Base-by-base conservation (phyloP, 2,888 invertebrate genomes). In the Tridacna crocea region DNA sequence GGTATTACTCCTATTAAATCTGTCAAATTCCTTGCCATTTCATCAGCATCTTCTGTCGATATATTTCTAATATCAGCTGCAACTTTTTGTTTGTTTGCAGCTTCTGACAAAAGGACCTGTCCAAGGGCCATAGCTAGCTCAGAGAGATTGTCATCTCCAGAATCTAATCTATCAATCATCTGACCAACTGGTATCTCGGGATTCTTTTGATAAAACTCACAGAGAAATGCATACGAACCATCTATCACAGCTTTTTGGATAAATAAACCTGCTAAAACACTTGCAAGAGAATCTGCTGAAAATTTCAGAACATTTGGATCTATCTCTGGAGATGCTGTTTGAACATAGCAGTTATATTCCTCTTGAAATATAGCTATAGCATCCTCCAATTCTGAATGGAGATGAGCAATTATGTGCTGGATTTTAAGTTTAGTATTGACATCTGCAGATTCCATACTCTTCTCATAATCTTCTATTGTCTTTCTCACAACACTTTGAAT, bases 171-270 rank as follows among this genome's bases (percentile, higher is more conserved):
- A 36, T 83, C 83, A 78, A 88, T 79, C 79, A 84, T 81, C 55
- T 78, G 81, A 72, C 75, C 80, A 4, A 85, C 85, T 36, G 82
- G 74, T 22, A 85, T 80, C 24, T 85, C 87, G 63, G 89, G 85
- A 19, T 76, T 72, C 61, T 68, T 83, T 48, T 80, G 80, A 72
- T 82, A 75, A 15, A 90, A 72, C 63, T 90, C 88, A 68, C 90
- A 88, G 36, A 91, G 87, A 83, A 88, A 87, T 58, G 85, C 83
- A 77, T 90, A 89, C 24, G 88, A 88, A 24, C 91, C 92, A 73
- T 85, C 85, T 90, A 96, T 96, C n/a, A 96, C 94, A 10, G 97
- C 96, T 94, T 88, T 84, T 77, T 88, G 84, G 63, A 85, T 83
- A 55, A 86, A 79, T 68, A 88, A 84, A n/a, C 80, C 84, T 58